phyloP scores from a whole-genome alignment of 2,797 vertebrate species.

The Geotrypetes seraphini region DNA sequence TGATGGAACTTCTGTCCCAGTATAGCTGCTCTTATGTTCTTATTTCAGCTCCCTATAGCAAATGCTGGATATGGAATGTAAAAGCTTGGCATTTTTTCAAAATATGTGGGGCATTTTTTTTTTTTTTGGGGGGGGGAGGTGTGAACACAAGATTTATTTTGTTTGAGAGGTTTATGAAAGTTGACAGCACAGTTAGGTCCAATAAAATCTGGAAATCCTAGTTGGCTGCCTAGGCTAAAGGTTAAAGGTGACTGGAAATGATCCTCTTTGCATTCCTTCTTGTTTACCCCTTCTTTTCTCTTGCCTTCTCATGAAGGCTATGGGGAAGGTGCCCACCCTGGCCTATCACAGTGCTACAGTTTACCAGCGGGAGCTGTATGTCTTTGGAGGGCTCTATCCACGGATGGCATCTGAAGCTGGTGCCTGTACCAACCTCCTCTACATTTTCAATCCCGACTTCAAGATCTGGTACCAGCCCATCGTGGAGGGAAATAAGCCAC shows the following conservation, averaged over 20 bases:
- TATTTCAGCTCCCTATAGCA: too few relatives aligned
- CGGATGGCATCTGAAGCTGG: slow-evolving; percentile 36
- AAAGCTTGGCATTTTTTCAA: too few relatives aligned
- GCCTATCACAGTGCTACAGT: slow-evolving; percentile 70
- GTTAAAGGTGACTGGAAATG: not conserved
- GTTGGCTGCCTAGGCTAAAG: not conserved
- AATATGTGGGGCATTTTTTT: too few relatives aligned
- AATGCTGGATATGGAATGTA: too few relatives aligned
- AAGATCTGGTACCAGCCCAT: slow-evolving; percentile 87
- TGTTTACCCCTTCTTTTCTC: not conserved
- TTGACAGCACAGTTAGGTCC: too few relatives aligned
- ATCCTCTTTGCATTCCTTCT: not conserved
- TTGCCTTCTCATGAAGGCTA: slow-evolving; percentile 59
- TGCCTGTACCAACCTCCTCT: slow-evolving; percentile 70
- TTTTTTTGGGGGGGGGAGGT: too few relatives aligned
- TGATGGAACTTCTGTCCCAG: too few relatives aligned
- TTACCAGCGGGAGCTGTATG: slow-evolving; percentile 76
- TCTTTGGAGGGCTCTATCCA: slow-evolving; percentile 72
- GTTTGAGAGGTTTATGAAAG: too few relatives aligned
- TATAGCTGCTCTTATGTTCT: too few relatives aligned
- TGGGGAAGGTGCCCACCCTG: slow-evolving; percentile 67
- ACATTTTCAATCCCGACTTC: slow-evolving; percentile 80
- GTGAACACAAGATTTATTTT: too few relatives aligned
- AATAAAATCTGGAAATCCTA: too few relatives aligned
- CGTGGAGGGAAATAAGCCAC: slow-evolving; percentile 71